Evolutionary conservation across 2,797 vertebrate species (phyloP).

Genomic region (Gephyroberyx darwinii): DNA sequence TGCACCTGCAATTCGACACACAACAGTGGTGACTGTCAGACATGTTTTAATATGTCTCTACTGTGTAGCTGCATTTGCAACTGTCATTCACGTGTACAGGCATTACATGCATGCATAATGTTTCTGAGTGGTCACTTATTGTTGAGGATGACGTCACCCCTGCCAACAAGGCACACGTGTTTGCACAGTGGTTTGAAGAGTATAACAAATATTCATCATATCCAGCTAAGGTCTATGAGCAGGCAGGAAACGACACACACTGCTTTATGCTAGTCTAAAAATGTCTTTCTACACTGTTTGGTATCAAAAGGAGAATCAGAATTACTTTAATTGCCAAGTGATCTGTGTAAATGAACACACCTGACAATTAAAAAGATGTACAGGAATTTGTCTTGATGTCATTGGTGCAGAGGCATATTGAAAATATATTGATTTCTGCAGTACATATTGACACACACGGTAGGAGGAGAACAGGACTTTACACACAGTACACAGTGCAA

Average conservation of each 20-base stretch:
- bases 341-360: too few relatives aligned
- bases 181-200: not conserved
- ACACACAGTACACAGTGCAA: too few relatives aligned
- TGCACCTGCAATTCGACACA: constrained; percentile 19
- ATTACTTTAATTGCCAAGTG: too few relatives aligned
- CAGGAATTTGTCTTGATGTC: too few relatives aligned
- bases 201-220: constrained; percentile 43
- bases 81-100: not conserved
- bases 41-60: not conserved
- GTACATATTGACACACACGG: too few relatives aligned
- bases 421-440: not conserved
- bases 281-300: too few relatives aligned
- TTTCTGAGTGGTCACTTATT: constrained; percentile 3
- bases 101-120: constrained; percentile 2
- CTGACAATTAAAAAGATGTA: too few relatives aligned
- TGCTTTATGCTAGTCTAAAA: too few relatives aligned
- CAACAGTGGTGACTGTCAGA: not conserved
- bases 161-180: constrained; percentile 29
- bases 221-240: constrained; percentile 45
- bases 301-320: too few relatives aligned
- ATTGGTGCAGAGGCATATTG: not conserved
- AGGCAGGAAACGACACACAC: not conserved
- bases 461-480: too few relatives aligned
- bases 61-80: not conserved
- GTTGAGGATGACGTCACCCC: constrained; percentile 20